Base-by-base conservation (phyloP, 2,888 invertebrate species). In the Conistra vaccinii region DNA sequence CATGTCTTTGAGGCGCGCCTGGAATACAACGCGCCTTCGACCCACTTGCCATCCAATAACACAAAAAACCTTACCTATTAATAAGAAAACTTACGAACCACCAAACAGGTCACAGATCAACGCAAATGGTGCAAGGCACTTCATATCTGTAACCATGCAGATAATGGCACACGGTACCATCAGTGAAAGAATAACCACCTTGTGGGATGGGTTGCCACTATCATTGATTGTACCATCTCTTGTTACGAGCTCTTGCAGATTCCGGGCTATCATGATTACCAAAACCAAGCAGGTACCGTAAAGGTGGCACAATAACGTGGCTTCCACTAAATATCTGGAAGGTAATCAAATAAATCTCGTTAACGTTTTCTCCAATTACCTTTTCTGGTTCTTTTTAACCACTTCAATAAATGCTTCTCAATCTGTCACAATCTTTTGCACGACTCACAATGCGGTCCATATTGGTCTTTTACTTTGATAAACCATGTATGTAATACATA, bases 121-220 rank as follows among this genome's bases (percentile, higher is more conserved):
- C 0, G 94, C 92, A 53, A 94, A 93, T 3, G 94, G 94, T 0
- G 94, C 93, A 2, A 94, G 73, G 51, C 90, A 90, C 75, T 94
- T 94, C 42, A 94, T 51, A 0, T 88, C 81, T 0, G 89, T 90
- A n/a, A 93, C 90, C 92, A 93, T 92, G 53, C 90, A 90, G 0
- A 94, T 80, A 0, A 91, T 72, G 0, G 91, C 68, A 55, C 90
- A 91, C 0, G 94, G 94, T 0, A 93, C 1, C 4, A 93, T 60
- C 0, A 94, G 69, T 0, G 67, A 45, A 3, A 89, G 17, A 7
- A 93, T 83, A 26, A 91, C 91, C 0, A 88, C 35, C 29, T 90
- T 83, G 6, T 89, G 68, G 0, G 87, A 71, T 0, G 90, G 88
- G 0, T 85, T 35, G 0, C 87, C 88, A 0, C 45, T 81, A 12